Conservation (phyloP, 2,888 invertebrate genomes). For the Tortricodes alternella region DNA sequence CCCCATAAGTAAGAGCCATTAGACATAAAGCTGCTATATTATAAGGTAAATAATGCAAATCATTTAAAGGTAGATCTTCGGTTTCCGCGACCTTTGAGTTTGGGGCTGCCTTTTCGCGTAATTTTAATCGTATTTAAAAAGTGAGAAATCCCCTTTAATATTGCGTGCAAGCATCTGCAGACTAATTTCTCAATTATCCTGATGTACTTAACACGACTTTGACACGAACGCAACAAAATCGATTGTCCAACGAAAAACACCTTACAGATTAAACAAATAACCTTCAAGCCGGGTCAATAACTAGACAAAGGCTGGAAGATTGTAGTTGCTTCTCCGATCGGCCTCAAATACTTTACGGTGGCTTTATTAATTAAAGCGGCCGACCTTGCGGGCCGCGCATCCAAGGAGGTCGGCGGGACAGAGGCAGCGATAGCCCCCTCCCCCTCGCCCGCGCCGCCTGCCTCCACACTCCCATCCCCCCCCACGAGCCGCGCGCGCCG, state of each 20-base stretch:
- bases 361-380: slow-evolving; percentile 80
- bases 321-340: slow-evolving; percentile 77
- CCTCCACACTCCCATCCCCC: slow-evolving; percentile 39
- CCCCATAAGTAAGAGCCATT: slow-evolving; percentile 64
- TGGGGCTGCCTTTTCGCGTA: background rate
- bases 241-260: slow-evolving; percentile 1
- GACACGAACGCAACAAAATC: slow-evolving; percentile 5
- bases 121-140: background rate
- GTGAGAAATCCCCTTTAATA: too few species aligned
- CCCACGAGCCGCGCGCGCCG: slow-evolving; percentile 59
- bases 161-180: background rate
- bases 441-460: slow-evolving; percentile 38
- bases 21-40: slow-evolving; percentile 42
- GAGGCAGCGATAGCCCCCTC: slow-evolving; percentile 49
- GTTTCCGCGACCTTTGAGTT: too few species aligned
- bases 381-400: slow-evolving; percentile 81
- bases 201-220: background rate
- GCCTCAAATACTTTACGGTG: slow-evolving; percentile 82
- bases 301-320: slow-evolving; percentile 80
- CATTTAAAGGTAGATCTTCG: background rate
- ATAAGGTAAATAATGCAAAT: background rate
- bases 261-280: slow-evolving; percentile 55
- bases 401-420: slow-evolving; percentile 77
- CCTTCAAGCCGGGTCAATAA: slow-evolving; percentile 72
- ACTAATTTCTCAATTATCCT: background rate